A percentile compares a stretch with the other conserved stretches of the same genome.
These are phyloP conservation scores for Xanthorhoe designata DNA, from an alignment of 2,888 invertebrate genomes.

Conservation along the genomic window DNA sequence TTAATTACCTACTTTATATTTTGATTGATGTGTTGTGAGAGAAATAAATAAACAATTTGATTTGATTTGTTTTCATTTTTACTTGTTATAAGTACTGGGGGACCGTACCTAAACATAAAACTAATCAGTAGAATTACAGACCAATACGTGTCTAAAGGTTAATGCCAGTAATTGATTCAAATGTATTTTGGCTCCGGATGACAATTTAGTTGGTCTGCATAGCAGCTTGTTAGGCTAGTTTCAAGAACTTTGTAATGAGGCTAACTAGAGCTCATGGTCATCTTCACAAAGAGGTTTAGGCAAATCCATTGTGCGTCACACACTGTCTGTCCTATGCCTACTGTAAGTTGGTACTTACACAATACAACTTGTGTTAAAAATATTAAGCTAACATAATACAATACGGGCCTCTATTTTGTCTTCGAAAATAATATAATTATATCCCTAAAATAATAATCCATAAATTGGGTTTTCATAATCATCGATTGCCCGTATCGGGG, in stretches of 20 bases:
- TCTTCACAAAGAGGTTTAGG: slow-evolving; percentile 37
- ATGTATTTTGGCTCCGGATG: slow-evolving; percentile 45
- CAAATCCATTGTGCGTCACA: slow-evolving; percentile 25
- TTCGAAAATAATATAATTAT: no score
- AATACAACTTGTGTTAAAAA: neutral
- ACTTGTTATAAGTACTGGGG: neutral
- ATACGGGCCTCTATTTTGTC: no score
- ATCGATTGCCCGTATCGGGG: no score
- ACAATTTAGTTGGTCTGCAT: slow-evolving; percentile 44
- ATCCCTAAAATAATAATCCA: no score
- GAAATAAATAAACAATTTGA: neutral
- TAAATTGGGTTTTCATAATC: no score
- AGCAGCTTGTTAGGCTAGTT: slow-evolving; percentile 39
- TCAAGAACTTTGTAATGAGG: slow-evolving; percentile 44
- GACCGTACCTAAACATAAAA: slow-evolving; percentile 3
- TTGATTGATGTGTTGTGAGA: no score
- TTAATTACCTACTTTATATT: no score
- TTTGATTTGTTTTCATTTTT: neutral
- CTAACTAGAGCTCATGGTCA: slow-evolving; percentile 45
- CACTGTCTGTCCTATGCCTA: slow-evolving; percentile 4
- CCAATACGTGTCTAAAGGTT: slow-evolving; percentile 37
- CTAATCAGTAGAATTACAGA: slow-evolving; percentile 24
- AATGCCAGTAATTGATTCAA: slow-evolving; percentile 44
- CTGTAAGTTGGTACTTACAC: neutral
- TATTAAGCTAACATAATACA: no score